Evolutionary conservation across 2,113 vertebrate species (phyloP).

Genomic region (Symphodus melops): DNA sequence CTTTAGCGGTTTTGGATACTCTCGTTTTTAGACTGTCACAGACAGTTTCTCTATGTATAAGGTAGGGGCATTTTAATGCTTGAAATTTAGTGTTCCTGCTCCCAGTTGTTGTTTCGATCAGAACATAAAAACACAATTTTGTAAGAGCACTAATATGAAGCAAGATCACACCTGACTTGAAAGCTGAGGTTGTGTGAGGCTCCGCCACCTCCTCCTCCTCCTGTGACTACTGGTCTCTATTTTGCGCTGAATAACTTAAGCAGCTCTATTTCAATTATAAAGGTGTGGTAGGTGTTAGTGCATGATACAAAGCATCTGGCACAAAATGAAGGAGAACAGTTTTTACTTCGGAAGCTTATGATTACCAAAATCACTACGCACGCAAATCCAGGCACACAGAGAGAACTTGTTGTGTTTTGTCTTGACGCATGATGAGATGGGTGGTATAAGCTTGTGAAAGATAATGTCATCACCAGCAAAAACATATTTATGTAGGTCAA

Average conservation of each 20-base stretch:
- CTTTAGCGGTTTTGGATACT: not conserved
- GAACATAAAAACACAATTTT: constrained; percentile 2
- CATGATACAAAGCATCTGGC: constrained; percentile 43
- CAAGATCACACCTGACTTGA: constrained; percentile 28
- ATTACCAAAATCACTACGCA: constrained; percentile 44
- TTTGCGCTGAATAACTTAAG: constrained; percentile 34
- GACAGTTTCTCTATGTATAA: not conserved
- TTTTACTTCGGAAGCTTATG: constrained; percentile 45
- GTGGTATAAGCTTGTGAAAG: constrained; percentile 34
- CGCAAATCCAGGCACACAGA: constrained; percentile 36
- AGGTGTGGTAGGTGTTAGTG: constrained; percentile 40
- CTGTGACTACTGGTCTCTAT: constrained; percentile 2
- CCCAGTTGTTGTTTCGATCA: constrained; percentile 1
- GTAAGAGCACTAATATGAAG: constrained; percentile 36
- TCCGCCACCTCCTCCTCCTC: not conserved
- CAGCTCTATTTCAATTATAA: constrained; percentile 15
- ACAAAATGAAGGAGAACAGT: constrained; percentile 44
- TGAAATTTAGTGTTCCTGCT: not conserved
- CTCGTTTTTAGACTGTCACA: not conserved
- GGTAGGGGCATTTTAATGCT: not conserved
- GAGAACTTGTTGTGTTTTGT: constrained; percentile 47
- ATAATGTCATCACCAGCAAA: not conserved
- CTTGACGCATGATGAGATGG: constrained; percentile 21
- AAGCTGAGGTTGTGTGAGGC: not conserved
- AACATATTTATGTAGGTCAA: constrained; percentile 25